phyloP scores from a whole-genome alignment of 2,888 invertebrate species.

The Tenthredo amoena region DNA sequence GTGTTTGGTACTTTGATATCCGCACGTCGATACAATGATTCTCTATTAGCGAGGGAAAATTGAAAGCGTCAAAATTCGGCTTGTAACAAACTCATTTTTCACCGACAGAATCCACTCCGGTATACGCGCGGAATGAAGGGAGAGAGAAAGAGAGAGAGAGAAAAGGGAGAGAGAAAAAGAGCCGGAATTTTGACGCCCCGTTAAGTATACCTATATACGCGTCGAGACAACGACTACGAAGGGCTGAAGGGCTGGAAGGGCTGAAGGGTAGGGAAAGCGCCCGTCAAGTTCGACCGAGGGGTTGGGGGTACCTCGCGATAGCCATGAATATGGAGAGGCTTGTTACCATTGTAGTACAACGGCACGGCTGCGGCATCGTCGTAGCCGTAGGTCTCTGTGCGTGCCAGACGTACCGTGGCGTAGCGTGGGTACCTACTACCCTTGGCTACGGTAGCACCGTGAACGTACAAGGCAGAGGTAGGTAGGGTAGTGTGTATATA shows the following conservation, averaged over 20 bases:
- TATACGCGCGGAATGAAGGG: background rate
- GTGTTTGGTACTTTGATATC: background rate
- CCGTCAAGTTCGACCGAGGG: conserved; percentile 49
- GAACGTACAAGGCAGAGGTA: conserved; percentile 5
- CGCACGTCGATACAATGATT: conserved; percentile 13
- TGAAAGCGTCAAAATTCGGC: background rate
- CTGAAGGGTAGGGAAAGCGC: conserved; percentile 25
- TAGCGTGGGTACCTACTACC: conserved; percentile 8
- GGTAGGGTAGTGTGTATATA: background rate
- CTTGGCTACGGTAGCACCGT: background rate
- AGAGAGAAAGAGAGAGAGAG: background rate
- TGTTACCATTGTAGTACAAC: conserved; percentile 69
- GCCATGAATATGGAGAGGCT: conserved; percentile 76
- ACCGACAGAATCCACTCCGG: conserved; percentile 8
- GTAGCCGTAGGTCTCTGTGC: conserved; percentile 42
- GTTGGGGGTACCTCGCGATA: conserved; percentile 31
- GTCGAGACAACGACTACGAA: conserved; percentile 23
- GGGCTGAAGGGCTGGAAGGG: conserved; percentile 13
- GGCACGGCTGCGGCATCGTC: conserved; percentile 52
- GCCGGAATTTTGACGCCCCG: conserved; percentile 34
- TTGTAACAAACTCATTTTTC: conserved; percentile 40
- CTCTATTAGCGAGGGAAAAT: conserved; percentile 2
- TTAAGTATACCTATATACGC: conserved; percentile 25
- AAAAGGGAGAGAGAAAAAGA: background rate
- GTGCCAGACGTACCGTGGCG: conserved; percentile 55